These are phyloP conservation scores for Cyrtorhinus lividipennis DNA, from an alignment of 1,140 invertebrate genomes.

Conservation along the genomic window DNA sequence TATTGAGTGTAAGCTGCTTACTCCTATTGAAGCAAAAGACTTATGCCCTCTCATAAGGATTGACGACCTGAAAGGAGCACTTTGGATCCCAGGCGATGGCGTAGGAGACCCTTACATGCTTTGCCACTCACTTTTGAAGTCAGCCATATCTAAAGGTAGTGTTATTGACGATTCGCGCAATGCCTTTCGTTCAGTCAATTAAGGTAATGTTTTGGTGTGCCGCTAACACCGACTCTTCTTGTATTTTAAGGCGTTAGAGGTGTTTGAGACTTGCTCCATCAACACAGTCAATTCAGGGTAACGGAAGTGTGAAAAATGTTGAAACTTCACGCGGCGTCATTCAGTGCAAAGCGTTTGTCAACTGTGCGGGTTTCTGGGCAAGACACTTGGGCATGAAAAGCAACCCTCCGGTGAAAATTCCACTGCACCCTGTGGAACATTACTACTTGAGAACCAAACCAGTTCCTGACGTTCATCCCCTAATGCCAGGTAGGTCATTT, in stretches of 20 bases:
- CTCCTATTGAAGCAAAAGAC: constrained; percentile 58
- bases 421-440: constrained; percentile 84
- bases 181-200: no score
- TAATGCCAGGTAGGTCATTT: constrained; percentile 53
- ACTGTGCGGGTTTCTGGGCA: constrained; percentile 76
- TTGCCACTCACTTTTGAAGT: constrained; percentile 54
- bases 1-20: constrained; percentile 61
- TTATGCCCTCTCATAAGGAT: constrained; percentile 65
- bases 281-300: constrained; percentile 46
- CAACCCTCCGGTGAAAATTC: constrained; percentile 73
- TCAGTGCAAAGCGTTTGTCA: constrained; percentile 79
- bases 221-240: no score
- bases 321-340: constrained; percentile 63
- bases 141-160: constrained; percentile 61
- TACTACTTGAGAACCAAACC: constrained; percentile 80
- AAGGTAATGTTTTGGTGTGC: no score
- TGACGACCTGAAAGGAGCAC: constrained; percentile 71
- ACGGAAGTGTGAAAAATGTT: constrained; percentile 51
- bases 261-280: constrained; percentile 71
- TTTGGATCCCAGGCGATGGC: constrained; percentile 89
- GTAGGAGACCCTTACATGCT: constrained; percentile 75
- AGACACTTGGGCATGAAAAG: constrained; percentile 65
- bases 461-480: constrained; percentile 49
- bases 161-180: no score
- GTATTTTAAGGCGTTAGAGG: constrained; percentile 61